Conservation (phyloP, 2,113 vertebrate species). For the Amia ocellicauda region DNA sequence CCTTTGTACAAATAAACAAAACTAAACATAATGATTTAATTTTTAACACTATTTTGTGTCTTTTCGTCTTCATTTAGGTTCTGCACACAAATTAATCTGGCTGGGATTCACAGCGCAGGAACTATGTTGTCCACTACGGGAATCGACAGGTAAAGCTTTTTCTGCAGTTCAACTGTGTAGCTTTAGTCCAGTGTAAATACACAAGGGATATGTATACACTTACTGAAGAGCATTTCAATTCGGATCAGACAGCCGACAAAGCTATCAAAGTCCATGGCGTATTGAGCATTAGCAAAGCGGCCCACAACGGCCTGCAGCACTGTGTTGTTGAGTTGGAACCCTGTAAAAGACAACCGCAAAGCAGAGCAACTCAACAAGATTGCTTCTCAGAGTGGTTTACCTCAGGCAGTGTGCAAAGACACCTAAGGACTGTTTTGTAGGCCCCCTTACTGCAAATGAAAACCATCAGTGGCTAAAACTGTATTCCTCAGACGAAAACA, state of each 20-base stretch:
- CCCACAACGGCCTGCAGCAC: constrained; percentile 63
- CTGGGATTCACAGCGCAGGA: no score
- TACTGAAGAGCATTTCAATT: constrained; percentile 78
- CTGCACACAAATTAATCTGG: no score
- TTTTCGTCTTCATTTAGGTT: no score
- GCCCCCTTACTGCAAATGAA: no score
- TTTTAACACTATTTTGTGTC: no score
- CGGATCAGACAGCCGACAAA: constrained; percentile 73
- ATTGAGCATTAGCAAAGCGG: constrained; percentile 48
- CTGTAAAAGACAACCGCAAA: constrained; percentile 43
- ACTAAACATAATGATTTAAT: no score
- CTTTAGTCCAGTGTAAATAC: no score
- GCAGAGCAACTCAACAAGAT: background rate
- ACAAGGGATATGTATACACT: constrained; percentile 48
- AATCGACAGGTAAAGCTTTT: background rate
- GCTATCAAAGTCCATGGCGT: constrained; percentile 66
- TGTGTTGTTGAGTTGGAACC: constrained; percentile 67
- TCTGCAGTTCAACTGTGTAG: no score
- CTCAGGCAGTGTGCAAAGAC: no score
- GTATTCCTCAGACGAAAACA: no score
- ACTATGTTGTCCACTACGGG: background rate
- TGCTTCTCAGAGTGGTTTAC: background rate
- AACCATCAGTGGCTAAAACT: background rate
- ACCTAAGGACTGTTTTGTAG: no score
- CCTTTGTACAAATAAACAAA: no score